Evolutionary conservation across 37 sponge, comb jelly and placozoan genomes (phyloP).

Genomic region (Hexactinellida sp.): DNA sequence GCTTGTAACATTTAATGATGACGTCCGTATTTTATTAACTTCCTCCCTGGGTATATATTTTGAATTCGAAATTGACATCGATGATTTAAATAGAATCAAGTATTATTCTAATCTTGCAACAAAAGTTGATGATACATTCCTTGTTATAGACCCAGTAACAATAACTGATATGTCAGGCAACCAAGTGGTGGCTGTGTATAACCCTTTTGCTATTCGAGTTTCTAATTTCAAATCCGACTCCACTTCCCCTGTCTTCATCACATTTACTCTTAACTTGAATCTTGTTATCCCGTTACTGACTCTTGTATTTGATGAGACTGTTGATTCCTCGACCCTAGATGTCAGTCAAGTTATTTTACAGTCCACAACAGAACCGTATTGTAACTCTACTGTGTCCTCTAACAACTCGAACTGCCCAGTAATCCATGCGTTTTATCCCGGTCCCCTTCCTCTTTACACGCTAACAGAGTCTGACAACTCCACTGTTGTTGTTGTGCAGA

Average conservation of each 20-base stretch:
- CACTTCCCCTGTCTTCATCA: conserved; percentile 36
- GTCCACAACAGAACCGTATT: conserved; percentile 9
- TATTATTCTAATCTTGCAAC: conserved; percentile 46
- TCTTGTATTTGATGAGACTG: conserved; percentile 60
- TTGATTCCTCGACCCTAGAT: conserved; percentile 48
- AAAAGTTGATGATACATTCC: conserved; percentile 33
- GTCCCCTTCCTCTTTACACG: conserved; percentile 28
- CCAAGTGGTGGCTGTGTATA: not conserved
- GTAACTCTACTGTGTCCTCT: not conserved
- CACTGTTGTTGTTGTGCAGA: conserved; percentile 28
- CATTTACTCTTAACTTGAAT: conserved; percentile 47
- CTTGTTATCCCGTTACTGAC: conserved; percentile 33
- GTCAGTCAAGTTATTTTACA: conserved; percentile 51
- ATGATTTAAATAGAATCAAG: conserved; percentile 65
- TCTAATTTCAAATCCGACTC: conserved; percentile 25
- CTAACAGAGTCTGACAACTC: conserved; percentile 35
- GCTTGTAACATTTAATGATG: not conserved
- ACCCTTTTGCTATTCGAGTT: conserved; percentile 18
- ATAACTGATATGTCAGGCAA: not conserved
- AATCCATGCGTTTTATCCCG: conserved; percentile 31
- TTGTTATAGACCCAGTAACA: not conserved
- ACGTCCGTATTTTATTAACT: not conserved
- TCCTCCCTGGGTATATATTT: not conserved
- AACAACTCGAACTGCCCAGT: not conserved
- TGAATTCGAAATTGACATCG: not conserved